Evolutionary conservation across 2,113 vertebrate species (phyloP).

Genomic region (Oophaga pumilio): DNA sequence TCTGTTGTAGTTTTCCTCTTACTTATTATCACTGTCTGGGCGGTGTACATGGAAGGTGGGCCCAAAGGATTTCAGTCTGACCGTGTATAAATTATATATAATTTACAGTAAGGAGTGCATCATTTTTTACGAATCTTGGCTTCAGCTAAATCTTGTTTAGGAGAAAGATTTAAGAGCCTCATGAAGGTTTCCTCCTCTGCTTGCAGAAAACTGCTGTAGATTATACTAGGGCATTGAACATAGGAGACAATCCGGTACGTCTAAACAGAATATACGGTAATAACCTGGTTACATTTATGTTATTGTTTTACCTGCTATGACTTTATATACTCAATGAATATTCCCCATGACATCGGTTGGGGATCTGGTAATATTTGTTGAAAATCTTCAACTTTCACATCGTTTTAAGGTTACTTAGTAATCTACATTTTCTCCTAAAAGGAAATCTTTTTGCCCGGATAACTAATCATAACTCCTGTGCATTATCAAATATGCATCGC

Average conservation of each 20-base stretch:
- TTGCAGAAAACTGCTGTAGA: neutral
- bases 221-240: neutral
- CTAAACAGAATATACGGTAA: neutral
- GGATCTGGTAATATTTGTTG: no score
- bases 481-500: neutral
- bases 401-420: no score
- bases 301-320: neutral
- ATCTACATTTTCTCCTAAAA: neutral
- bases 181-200: neutral
- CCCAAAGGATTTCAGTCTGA: no score
- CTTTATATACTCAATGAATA: neutral
- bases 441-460: neutral
- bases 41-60: no score
- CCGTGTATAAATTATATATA: no score
- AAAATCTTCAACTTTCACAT: no score
- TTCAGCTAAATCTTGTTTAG: neutral
- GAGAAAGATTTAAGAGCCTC: neutral
- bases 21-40: no score
- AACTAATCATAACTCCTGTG: neutral
- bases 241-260: no score
- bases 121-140: neutral
- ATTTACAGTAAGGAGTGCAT: no score
- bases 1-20: no score
- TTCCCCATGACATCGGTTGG: no score
- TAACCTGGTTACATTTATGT: neutral